A percentile compares a stretch with the other conserved stretches of the same genome.
Conservation (phyloP, 2,888 invertebrate genomes). For the Dione juno region DNA sequence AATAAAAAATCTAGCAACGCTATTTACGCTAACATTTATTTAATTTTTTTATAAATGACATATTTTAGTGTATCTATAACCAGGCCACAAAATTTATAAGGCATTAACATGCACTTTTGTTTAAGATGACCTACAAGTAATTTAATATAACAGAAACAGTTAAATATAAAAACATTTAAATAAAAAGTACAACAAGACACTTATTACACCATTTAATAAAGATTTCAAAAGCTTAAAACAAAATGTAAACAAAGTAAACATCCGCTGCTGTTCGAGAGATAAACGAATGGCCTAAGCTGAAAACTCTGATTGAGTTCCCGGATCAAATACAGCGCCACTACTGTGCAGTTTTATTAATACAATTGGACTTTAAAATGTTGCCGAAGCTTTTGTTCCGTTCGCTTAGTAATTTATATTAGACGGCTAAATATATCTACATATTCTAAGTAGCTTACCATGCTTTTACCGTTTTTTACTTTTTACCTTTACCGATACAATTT, state of each 20-base stretch:
- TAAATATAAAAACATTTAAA: no score
- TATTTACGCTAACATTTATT: no score
- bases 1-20: no score
- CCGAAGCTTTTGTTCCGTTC: neutral
- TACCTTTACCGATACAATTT: neutral
- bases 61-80: no score
- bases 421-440: neutral
- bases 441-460: neutral
- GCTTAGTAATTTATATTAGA: neutral
- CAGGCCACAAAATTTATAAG: no score
- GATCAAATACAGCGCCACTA: constrained; percentile 10
- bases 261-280: constrained; percentile 28
- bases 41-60: no score
- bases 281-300: constrained; percentile 23
- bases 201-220: neutral
- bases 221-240: constrained; percentile 19
- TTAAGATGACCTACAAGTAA: no score
- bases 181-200: neutral
- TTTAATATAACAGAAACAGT: no score
- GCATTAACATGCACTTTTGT: no score
- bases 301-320: constrained; percentile 24
- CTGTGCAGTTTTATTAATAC: constrained; percentile 19
- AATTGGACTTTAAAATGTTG: constrained; percentile 14
- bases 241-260: constrained; percentile 21
- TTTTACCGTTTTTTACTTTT: no score